phyloP scores from a whole-genome alignment of 2,888 invertebrate species.

The Homarus gammarus region DNA sequence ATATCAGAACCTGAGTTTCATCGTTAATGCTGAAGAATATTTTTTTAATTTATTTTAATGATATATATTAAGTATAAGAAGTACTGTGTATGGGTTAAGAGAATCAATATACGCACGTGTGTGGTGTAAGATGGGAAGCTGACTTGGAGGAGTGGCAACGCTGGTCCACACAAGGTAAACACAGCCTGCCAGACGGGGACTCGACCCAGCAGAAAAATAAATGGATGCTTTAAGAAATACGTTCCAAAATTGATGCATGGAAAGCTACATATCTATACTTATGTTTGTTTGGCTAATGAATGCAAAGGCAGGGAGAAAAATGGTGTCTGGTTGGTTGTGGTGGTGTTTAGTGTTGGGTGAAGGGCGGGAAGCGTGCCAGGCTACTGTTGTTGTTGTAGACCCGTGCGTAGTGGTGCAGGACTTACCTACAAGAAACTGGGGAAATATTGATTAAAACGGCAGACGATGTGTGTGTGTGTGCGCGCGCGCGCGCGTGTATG shows the following conservation, averaged over 20 bases:
- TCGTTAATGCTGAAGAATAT: no score
- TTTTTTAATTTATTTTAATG: no score
- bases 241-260: constrained; percentile 55
- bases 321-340: constrained; percentile 10
- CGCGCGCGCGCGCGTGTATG: no score
- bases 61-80: no score
- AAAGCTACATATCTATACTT: constrained; percentile 53
- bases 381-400: not conserved
- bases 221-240: constrained; percentile 53
- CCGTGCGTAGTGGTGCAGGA: no score
- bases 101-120: not conserved
- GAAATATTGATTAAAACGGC: no score
- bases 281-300: constrained; percentile 54
- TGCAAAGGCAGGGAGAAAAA: constrained; percentile 25
- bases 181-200: constrained; percentile 28
- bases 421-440: no score
- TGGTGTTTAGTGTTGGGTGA: not conserved
- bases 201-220: constrained; percentile 31
- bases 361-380: no score
- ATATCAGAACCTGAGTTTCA: no score
- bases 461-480: no score
- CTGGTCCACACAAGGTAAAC: constrained; percentile 39
- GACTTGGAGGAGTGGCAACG: constrained; percentile 22
- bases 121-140: not conserved
- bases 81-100: no score